Base-by-base conservation (phyloP, 2,797 vertebrate species). In the Bryconaethiops microstoma region DNA sequence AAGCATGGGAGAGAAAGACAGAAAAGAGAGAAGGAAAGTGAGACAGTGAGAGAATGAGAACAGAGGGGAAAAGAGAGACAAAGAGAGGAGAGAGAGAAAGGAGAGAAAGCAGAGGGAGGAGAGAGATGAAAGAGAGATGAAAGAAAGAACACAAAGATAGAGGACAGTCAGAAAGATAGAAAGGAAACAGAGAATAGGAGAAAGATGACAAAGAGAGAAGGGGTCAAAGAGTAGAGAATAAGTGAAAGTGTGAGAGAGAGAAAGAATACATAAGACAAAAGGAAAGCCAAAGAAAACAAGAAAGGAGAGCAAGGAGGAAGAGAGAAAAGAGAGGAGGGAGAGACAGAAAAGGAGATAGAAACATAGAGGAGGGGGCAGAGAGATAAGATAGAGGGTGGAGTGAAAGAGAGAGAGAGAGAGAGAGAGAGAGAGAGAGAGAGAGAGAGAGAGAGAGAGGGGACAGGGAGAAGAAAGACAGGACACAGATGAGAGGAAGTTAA, bases 91-190 rank as follows among this genome's bases (percentile, higher is more conserved):
- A 40, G 35, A 67, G 8, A 45, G 40, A 48, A 7, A 14, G 42
- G 23, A 8, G 16, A 17, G 8, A 9, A 0, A 19, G 39, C 8
- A 12, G 64, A 67, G 14, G 12, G 16, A 35, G 42, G 70, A n/a
- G 35, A 79, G 14, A 64, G 21, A 63, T 7, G n/a, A n/a, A 57
- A n/a, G 35, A 79, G 14, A 64, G 21, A 63, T 7, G n/a, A n/a
- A 57, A 21, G 21, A 21, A n/a, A 21, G 54, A 19, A 57, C 19
- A 57, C 7, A 57, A 2, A 57, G 55, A 19, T 85, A 78, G 84
- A 62, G 73, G 19, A 21, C 19, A 57, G n/a, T 21, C 7, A 57
- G 19, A 23, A 19, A 60, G 25, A 35, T 14, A 63, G 23, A 29
- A 62, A 7, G 35, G 42, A 29, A 35, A 78, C 25, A 14, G 55